Conservation (phyloP, 2,797 vertebrate genomes). For the Lates japonicus region DNA sequence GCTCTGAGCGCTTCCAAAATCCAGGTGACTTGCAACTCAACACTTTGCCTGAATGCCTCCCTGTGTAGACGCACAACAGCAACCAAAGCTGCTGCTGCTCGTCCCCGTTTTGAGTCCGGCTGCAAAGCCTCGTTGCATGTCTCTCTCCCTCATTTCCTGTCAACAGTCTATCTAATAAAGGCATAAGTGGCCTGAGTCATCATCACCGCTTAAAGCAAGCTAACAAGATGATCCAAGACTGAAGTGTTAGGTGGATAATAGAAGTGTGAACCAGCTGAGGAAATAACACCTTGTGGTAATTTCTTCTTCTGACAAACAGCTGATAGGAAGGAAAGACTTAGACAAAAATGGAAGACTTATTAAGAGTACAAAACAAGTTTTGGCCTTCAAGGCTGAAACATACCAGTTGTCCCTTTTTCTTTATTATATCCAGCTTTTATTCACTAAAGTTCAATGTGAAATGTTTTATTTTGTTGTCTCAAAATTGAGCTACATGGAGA, state of each 20-base stretch:
- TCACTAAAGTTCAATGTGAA: too few relatives aligned
- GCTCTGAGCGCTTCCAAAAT: not conserved
- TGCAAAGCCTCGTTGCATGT: not conserved
- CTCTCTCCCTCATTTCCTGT: conserved; percentile 12
- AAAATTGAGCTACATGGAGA: not conserved
- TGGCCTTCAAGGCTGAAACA: not conserved
- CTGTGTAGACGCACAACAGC: not conserved
- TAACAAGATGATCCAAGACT: not conserved
- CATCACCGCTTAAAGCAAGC: not conserved
- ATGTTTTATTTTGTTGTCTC: not conserved
- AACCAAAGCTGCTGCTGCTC: not conserved
- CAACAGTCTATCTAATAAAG: conserved; percentile 3
- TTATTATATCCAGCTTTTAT: not conserved
- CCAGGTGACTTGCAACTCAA: not conserved
- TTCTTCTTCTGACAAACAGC: not conserved
- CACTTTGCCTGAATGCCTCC: not conserved
- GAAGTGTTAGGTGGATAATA: not conserved
- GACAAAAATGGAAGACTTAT: not conserved
- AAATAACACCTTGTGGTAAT: not conserved
- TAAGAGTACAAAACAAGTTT: not conserved
- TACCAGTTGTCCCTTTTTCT: not conserved
- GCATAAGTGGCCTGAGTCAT: not conserved
- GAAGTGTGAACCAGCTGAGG: not conserved
- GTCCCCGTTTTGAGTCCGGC: too few relatives aligned
- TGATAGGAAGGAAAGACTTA: not conserved